Percentiles rank a stretch among this genome's conserved stretches.
Evolutionary conservation across 2,888 invertebrate genomes (phyloP).

Genomic region (Molanna angustata): DNA sequence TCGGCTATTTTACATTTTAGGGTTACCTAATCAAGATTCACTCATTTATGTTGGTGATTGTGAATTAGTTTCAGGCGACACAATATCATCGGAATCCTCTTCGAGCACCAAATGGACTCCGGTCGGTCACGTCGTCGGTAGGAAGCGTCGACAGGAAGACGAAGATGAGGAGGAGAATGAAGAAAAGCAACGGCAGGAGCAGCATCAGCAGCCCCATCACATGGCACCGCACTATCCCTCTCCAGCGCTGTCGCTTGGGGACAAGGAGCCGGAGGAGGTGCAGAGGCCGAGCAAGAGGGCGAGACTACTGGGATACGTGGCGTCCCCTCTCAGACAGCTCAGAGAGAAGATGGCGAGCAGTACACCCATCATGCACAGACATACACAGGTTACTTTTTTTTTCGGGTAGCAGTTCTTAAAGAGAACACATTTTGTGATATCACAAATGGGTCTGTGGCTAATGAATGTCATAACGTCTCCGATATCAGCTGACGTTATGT

Average conservation of each 20-base stretch:
- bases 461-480: too few species aligned
- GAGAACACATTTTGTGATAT: too few species aligned
- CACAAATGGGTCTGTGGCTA: too few species aligned
- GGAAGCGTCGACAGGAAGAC: constrained; percentile 44
- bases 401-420: too few species aligned
- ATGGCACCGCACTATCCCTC: constrained; percentile 6
- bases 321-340: constrained; percentile 34
- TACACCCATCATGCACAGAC: constrained; percentile 35
- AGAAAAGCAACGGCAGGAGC: too few species aligned
- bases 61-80: constrained; percentile 17
- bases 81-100: constrained; percentile 19
- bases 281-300: constrained; percentile 39
- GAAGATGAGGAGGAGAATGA: constrained; percentile 9
- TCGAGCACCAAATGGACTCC: constrained; percentile 35
- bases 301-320: constrained; percentile 43
- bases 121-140: constrained; percentile 48
- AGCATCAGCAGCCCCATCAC: not conserved
- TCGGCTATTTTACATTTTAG: too few species aligned
- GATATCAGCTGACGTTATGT: too few species aligned
- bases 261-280: constrained; percentile 16
- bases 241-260: constrained; percentile 18
- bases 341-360: constrained; percentile 32
- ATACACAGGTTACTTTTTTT: constrained; percentile 13
- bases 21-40: too few species aligned
- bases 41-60: too few species aligned